Percentiles rank a stretch among this genome's conserved stretches.
Evolutionary conservation across 1,140 invertebrate genomes (phyloP).

Genomic region (Saccostrea echinata): DNA sequence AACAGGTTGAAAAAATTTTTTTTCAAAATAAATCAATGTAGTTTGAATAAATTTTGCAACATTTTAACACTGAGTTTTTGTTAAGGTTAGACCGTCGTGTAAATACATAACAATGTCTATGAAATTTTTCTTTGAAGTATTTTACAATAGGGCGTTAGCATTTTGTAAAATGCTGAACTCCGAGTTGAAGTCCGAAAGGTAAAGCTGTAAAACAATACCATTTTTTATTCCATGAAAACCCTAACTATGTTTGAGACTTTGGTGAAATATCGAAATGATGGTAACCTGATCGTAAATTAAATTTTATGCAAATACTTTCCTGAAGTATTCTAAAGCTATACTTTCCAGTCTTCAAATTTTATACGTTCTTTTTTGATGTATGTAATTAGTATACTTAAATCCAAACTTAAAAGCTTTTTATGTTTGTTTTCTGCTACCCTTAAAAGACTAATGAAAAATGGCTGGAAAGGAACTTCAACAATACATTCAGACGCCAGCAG

Average conservation of each 20-base stretch:
- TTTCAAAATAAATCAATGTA: too few relatives aligned
- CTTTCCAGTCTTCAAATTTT: constrained; percentile 41
- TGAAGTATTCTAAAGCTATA: constrained; percentile 41
- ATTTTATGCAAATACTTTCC: constrained; percentile 45
- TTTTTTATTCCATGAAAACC: too few relatives aligned
- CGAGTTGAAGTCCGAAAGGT: neutral
- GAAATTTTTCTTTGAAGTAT: neutral
- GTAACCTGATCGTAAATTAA: constrained; percentile 44
- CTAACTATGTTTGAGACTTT: too few relatives aligned
- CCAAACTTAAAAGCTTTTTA: constrained; percentile 52
- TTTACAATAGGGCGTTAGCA: neutral
- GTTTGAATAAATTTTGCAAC: too few relatives aligned
- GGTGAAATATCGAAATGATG: neutral
- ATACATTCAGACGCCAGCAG: constrained; percentile 9
- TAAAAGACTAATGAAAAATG: constrained; percentile 44
- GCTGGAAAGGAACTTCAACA: constrained; percentile 48
- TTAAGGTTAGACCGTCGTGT: neutral
- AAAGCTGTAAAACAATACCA: too few relatives aligned
- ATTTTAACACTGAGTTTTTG: too few relatives aligned
- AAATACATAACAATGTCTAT: neutral
- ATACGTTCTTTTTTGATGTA: constrained; percentile 44
- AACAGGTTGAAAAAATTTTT: too few relatives aligned
- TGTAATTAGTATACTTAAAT: constrained; percentile 42
- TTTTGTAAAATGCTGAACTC: neutral
- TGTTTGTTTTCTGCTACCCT: constrained; percentile 41